Conservation (phyloP, 92 coral and sea anemone species). For the Virgularia gustaviana region DNA sequence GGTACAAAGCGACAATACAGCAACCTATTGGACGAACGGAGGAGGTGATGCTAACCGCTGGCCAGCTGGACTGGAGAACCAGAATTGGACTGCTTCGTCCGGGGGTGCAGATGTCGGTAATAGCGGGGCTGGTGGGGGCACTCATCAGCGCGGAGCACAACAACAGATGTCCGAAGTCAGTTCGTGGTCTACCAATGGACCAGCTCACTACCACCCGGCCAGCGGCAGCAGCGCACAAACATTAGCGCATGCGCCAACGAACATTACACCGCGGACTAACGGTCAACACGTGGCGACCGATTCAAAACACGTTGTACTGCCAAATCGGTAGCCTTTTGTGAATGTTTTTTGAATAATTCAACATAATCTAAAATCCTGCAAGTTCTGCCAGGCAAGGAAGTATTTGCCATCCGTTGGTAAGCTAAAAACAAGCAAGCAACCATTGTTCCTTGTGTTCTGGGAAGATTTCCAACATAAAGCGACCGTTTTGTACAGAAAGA, state of each 20-base stretch:
- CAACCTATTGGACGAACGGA: constrained; percentile 28
- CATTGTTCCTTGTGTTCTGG: too few relatives aligned
- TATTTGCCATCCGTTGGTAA: too few relatives aligned
- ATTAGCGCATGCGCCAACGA: constrained; percentile 20
- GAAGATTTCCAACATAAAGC: too few relatives aligned
- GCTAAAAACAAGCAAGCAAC: too few relatives aligned
- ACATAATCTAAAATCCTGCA: too few relatives aligned
- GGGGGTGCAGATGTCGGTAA: too few relatives aligned
- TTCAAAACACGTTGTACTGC: constrained; percentile 21
- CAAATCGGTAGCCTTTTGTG: constrained; percentile 22
- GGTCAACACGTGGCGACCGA: constrained; percentile 2
- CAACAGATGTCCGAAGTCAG: constrained; percentile 24
- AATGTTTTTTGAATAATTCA: neutral
- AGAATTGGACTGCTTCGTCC: neutral
- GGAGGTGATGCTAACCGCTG: constrained; percentile 8
- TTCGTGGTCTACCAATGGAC: constrained; percentile 30
- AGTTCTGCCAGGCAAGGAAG: too few relatives aligned
- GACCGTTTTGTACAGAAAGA: too few relatives aligned
- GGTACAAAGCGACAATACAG: neutral
- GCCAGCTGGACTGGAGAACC: constrained; percentile 24
- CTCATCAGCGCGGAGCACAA: constrained; percentile 12
- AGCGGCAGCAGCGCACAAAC: constrained; percentile 1
- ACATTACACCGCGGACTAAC: constrained; percentile 8
- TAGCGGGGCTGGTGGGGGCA: neutral
- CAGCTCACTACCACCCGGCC: constrained; percentile 13